Conservation (phyloP, 2,113 vertebrate species). For the Platanista minor region DNA sequence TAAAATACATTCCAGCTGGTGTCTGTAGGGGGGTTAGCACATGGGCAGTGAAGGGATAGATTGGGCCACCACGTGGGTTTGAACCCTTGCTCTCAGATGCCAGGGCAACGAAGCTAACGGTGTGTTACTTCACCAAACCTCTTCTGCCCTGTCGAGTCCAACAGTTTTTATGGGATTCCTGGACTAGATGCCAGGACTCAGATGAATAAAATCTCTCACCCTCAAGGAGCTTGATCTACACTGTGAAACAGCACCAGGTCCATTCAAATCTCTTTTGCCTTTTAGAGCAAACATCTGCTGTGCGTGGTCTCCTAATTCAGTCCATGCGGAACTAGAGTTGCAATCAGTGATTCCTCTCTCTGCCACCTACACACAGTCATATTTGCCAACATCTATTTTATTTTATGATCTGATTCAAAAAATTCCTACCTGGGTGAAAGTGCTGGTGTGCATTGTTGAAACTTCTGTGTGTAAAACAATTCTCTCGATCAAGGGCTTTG, state of each 20-base stretch:
- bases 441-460: conserved; percentile 92
- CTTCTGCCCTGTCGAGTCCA: neutral
- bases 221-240: neutral
- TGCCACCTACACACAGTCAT: neutral
- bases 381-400: neutral
- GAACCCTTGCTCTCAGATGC: neutral
- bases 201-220: neutral
- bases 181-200: neutral
- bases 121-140: neutral
- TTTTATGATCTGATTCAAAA: neutral
- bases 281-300: neutral
- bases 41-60: neutral
- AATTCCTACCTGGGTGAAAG: conserved; percentile 90
- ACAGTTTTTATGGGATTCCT: neutral
- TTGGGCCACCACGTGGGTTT: neutral
- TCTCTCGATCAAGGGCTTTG: conserved; percentile 90
- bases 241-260: neutral
- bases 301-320: neutral
- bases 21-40: neutral
- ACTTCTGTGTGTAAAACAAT: conserved; percentile 92
- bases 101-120: neutral
- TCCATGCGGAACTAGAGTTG: neutral
- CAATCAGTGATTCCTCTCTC: neutral
- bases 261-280: neutral
- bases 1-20: neutral